Evolutionary conservation across 2,888 invertebrate genomes (phyloP).

Genomic region (Drosophila nigritarsus): DNA sequence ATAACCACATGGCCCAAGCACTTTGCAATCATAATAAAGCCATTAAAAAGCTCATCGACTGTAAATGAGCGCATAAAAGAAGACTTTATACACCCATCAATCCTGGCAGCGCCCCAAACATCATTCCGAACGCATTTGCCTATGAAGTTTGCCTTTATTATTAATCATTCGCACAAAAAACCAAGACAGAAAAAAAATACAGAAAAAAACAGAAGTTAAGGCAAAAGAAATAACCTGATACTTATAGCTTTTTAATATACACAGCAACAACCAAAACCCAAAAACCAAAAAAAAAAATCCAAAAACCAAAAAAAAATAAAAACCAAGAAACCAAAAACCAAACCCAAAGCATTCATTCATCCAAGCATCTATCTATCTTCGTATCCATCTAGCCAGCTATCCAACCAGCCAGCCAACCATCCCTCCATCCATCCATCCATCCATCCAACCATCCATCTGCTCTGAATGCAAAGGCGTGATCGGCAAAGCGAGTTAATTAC

Average conservation of each 20-base stretch:
- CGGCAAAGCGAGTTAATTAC: slow-evolving; percentile 84
- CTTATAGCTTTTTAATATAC: slow-evolving; percentile 79
- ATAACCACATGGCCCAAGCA: slow-evolving; percentile 52
- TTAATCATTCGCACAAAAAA: slow-evolving; percentile 66
- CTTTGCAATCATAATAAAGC: slow-evolving; percentile 69
- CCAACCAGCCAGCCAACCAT: slow-evolving; percentile 40
- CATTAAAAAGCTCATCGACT: slow-evolving; percentile 68
- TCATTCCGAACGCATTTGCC: slow-evolving; percentile 75
- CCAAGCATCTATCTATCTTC: slow-evolving; percentile 43
- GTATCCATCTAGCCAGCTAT: slow-evolving; percentile 42
- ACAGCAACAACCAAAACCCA: slow-evolving; percentile 10
- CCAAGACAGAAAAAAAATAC: slow-evolving; percentile 37
- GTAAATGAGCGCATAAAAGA: slow-evolving; percentile 77
- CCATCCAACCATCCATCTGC: slow-evolving; percentile 52
- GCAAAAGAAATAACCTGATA: slow-evolving; percentile 54
- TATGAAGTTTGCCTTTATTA: slow-evolving; percentile 56
- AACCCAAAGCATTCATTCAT: slow-evolving; percentile 50
- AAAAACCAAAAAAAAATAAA: slow-evolving; percentile 14
- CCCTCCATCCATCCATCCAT: slow-evolving; percentile 34
- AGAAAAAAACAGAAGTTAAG: slow-evolving; percentile 14
- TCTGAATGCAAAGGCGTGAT: slow-evolving; percentile 82
- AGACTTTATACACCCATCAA: slow-evolving; percentile 80
- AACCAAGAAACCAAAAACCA: slow-evolving; percentile 28
- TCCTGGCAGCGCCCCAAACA: slow-evolving; percentile 64
- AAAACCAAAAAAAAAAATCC: slow-evolving; percentile 16